Percentiles rank a stretch among this genome's conserved stretches.
These are phyloP conservation scores for Drosophila punjabiensis DNA, from an alignment of 1,140 invertebrate species.

Conservation along the genomic window DNA sequence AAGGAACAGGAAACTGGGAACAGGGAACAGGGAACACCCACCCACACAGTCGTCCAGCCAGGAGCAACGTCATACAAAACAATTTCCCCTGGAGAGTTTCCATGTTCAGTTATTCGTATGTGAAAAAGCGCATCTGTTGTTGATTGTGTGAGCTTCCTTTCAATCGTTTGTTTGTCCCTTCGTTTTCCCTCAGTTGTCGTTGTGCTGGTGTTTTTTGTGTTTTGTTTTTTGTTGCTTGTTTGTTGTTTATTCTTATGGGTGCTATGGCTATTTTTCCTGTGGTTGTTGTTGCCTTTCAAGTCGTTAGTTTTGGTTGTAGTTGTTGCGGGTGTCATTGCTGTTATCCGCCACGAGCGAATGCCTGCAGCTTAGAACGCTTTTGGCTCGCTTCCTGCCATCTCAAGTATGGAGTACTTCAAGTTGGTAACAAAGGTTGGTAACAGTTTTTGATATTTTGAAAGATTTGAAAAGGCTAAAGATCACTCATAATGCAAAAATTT, in stretches of 20 bases:
- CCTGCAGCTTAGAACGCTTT: slow-evolving; percentile 54
- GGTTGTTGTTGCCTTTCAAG: slow-evolving; percentile 16
- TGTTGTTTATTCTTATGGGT: slow-evolving; percentile 42
- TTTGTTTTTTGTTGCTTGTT: slow-evolving; percentile 55
- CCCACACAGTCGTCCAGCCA: slow-evolving; percentile 12
- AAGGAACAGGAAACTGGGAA: too few species aligned
- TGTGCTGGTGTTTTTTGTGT: slow-evolving; percentile 16
- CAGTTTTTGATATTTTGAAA: background rate
- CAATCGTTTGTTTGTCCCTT: slow-evolving; percentile 77
- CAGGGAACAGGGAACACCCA: background rate
- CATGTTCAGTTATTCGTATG: slow-evolving; percentile 82
- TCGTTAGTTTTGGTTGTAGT: slow-evolving; percentile 16
- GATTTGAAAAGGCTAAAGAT: too few species aligned
- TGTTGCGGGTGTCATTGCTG: slow-evolving; percentile 74
- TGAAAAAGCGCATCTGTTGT: slow-evolving; percentile 82
- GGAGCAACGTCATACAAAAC: slow-evolving; percentile 66
- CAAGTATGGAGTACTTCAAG: slow-evolving; percentile 10
- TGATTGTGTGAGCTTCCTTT: slow-evolving; percentile 83
- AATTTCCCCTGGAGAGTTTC: slow-evolving; percentile 80
- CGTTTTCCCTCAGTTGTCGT: slow-evolving; percentile 14
- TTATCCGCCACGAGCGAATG: slow-evolving; percentile 66
- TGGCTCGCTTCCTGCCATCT: slow-evolving; percentile 6
- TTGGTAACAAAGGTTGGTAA: slow-evolving; percentile 12
- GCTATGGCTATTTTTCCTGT: slow-evolving; percentile 36
- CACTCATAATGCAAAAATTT: too few species aligned